phyloP scores from a whole-genome alignment of 1,140 invertebrate species.

The Cephus cinctus region DNA sequence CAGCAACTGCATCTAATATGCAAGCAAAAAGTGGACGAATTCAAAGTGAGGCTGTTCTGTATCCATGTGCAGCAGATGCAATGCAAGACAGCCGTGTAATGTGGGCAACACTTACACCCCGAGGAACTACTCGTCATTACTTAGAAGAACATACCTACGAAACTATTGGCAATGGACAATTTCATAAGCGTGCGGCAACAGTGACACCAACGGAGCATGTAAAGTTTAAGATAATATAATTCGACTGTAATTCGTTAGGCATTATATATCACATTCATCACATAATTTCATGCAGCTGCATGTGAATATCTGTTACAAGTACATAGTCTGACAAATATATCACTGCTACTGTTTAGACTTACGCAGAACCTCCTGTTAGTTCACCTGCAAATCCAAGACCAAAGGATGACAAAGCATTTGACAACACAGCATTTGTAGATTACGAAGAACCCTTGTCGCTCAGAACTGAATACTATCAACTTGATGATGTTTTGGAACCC shows the following conservation, averaged over 20 bases:
- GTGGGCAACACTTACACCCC: conserved; percentile 80
- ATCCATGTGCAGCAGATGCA: conserved; percentile 52
- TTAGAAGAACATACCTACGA: conserved; percentile 74
- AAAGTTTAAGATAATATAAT: conserved; percentile 50
- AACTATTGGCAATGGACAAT: conserved; percentile 62
- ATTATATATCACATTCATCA: not conserved
- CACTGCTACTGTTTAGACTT: conserved; percentile 33
- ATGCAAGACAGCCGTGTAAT: conserved; percentile 68
- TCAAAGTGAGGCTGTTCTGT: conserved; percentile 56
- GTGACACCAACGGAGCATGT: conserved; percentile 49
- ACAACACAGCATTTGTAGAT: conserved; percentile 73
- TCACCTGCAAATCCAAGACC: conserved; percentile 33
- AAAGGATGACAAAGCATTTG: conserved; percentile 59
- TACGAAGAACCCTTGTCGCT: conserved; percentile 71
- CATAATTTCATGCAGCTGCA: not conserved
- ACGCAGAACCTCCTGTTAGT: conserved; percentile 42
- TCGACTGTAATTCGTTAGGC: not conserved
- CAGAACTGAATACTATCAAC: conserved; percentile 70
- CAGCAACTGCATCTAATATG: conserved; percentile 33
- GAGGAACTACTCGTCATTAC: conserved; percentile 66
- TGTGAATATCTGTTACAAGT: not conserved
- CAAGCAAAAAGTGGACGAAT: conserved; percentile 43
- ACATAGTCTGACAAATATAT: too few relatives aligned
- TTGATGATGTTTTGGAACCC: conserved; percentile 57
- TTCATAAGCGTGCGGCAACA: conserved; percentile 36